These are phyloP conservation scores for Scaeva pyrastri DNA, from an alignment of 2,888 invertebrate species.

Conservation along the genomic window DNA sequence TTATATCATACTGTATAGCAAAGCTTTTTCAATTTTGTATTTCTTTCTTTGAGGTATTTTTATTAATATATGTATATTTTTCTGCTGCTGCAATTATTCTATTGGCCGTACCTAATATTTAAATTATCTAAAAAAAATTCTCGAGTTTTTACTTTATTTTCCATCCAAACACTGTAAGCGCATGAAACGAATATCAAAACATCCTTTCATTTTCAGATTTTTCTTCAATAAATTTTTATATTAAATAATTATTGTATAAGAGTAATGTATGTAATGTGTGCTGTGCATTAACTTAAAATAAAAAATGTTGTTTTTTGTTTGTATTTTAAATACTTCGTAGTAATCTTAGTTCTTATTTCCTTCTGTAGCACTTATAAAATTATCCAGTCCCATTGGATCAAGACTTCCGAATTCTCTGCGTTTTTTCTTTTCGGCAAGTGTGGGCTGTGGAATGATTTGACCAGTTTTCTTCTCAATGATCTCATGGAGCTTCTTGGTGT, in stretches of 20 bases:
- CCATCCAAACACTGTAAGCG: too few relatives aligned
- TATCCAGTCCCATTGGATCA: slow-evolving; percentile 64
- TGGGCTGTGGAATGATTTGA: slow-evolving; percentile 30
- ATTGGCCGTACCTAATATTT: too few relatives aligned
- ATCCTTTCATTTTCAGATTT: neutral
- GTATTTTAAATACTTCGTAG: slow-evolving; percentile 19
- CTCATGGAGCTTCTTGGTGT: slow-evolving; percentile 40
- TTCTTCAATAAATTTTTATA: slow-evolving; percentile 17
- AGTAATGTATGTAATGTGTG: slow-evolving; percentile 21
- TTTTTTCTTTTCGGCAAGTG: slow-evolving; percentile 43
- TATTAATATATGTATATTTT: too few relatives aligned
- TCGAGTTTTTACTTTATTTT: too few relatives aligned
- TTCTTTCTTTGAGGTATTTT: too few relatives aligned
- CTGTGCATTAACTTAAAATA: slow-evolving; percentile 21
- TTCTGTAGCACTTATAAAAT: slow-evolving; percentile 45
- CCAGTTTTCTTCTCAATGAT: slow-evolving; percentile 40
- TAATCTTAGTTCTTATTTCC: slow-evolving; percentile 13
- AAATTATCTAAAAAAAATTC: too few relatives aligned
- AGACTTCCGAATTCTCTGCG: slow-evolving; percentile 61
- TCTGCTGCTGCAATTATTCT: too few relatives aligned
- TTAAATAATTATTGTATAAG: slow-evolving; percentile 27
- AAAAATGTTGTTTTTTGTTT: slow-evolving; percentile 1
- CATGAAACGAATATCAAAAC: neutral
- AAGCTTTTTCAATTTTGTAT: too few relatives aligned
- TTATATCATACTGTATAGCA: too few relatives aligned